A percentile compares a stretch with the other conserved stretches of the same genome.
Evolutionary conservation across 2,113 vertebrate genomes (phyloP).

Genomic region (Lepus americanus): DNA sequence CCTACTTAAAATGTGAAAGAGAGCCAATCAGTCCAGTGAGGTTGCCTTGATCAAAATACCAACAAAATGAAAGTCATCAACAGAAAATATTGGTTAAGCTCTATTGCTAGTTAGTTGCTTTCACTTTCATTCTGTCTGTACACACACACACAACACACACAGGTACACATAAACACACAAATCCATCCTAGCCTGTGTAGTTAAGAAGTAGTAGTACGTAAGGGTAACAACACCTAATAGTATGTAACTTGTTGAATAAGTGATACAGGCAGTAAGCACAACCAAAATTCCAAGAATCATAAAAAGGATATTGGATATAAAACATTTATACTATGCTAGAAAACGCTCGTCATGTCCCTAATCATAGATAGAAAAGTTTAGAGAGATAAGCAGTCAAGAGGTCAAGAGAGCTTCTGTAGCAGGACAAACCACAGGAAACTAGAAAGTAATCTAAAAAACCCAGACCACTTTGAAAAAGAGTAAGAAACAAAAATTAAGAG

Average conservation of each 20-base stretch:
- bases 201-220: not conserved
- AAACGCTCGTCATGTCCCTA: not conserved
- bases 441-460: not conserved
- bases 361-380: not conserved
- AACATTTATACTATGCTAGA: not conserved
- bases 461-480: not conserved
- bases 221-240: not conserved
- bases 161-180: not conserved
- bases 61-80: conserved; percentile 16
- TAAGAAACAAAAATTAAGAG: conserved; percentile 20
- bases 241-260: not conserved
- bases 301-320: not conserved
- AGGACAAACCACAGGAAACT: not conserved
- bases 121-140: not conserved
- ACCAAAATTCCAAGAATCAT: not conserved
- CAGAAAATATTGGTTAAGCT: not conserved
- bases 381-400: conserved; percentile 13
- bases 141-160: not conserved
- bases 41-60: not conserved
- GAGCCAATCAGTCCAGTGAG: not conserved
- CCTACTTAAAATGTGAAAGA: not conserved
- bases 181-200: not conserved
- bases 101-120: not conserved
- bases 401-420: not conserved
- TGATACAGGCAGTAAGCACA: not conserved